phyloP scores from a whole-genome alignment of 2,797 vertebrate species.

The Sebastes melanostomus region DNA sequence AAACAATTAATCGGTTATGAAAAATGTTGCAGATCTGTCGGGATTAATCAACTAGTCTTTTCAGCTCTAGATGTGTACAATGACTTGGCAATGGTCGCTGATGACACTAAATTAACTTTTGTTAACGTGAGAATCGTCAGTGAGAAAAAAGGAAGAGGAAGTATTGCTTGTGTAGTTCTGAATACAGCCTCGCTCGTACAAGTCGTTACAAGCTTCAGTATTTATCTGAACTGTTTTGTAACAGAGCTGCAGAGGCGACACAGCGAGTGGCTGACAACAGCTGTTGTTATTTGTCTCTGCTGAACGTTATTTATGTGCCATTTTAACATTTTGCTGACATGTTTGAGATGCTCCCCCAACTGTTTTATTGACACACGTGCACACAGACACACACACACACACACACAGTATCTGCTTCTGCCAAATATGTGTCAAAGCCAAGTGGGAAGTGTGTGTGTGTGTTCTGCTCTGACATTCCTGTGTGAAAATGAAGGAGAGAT shows the following conservation, averaged over 20 bases:
- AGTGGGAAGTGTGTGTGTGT: constrained; percentile 35
- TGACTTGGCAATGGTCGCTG: background rate
- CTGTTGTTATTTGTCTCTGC: constrained; percentile 25
- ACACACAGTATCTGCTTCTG: constrained; percentile 20
- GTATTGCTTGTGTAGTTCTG: background rate
- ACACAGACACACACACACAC: background rate
- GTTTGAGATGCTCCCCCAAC: constrained; percentile 10
- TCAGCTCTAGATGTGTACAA: background rate
- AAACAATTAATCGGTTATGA: background rate
- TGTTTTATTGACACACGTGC: background rate
- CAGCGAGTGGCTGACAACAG: background rate
- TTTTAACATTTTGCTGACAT: constrained; percentile 38
- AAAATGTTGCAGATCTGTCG: background rate
- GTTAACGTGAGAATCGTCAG: background rate
- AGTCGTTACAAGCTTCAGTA: background rate
- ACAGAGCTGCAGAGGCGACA: background rate
- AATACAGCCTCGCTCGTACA: background rate
- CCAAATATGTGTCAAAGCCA: constrained; percentile 54
- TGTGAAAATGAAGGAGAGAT: constrained; percentile 51
- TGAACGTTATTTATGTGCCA: constrained; percentile 30
- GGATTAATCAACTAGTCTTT: background rate
- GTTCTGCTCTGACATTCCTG: constrained; percentile 56
- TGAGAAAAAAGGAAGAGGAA: background rate
- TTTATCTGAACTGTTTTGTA: background rate
- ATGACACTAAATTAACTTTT: background rate